phyloP scores from a whole-genome alignment of 2,888 invertebrate species.

The Diplazon laetatorius region DNA sequence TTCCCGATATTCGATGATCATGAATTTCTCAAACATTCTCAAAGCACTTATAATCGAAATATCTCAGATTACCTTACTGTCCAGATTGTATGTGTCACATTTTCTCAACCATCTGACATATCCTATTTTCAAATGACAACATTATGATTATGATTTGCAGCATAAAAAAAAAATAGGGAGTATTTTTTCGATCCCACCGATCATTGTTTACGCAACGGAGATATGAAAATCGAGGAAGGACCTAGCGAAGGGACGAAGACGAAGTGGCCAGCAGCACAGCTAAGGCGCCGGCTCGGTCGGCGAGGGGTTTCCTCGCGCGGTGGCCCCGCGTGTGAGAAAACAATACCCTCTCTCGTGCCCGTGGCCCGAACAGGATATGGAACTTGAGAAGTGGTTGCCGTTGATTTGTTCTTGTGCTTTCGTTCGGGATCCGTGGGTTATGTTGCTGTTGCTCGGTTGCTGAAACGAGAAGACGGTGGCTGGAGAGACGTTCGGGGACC shows the following conservation, averaged over 20 bases:
- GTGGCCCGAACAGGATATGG: constrained; percentile 79
- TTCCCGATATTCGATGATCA: no score
- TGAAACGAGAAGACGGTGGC: constrained; percentile 42
- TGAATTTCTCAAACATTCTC: no score
- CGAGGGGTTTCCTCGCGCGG: constrained; percentile 21
- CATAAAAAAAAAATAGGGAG: no score
- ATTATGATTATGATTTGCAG: no score
- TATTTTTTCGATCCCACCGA: no score
- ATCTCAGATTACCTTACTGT: no score
- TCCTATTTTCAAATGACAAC: no score
- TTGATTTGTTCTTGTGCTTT: constrained; percentile 55
- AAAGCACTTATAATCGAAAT: no score
- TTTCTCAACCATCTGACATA: no score
- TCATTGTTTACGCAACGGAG: no score
- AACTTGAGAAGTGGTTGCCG: constrained; percentile 75
- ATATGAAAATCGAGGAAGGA: no score
- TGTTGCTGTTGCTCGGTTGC: constrained; percentile 48
- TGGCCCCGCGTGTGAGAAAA: constrained; percentile 56
- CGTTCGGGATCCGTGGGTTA: constrained; percentile 49
- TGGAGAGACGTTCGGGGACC: constrained; percentile 23
- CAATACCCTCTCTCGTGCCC: constrained; percentile 48
- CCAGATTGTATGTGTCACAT: no score
- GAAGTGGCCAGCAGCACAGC: constrained; percentile 28
- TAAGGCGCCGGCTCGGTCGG: constrained; percentile 27
- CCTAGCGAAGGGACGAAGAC: not conserved